phyloP scores from a whole-genome alignment of 2,888 invertebrate species.

The Isotomurus palustris region DNA sequence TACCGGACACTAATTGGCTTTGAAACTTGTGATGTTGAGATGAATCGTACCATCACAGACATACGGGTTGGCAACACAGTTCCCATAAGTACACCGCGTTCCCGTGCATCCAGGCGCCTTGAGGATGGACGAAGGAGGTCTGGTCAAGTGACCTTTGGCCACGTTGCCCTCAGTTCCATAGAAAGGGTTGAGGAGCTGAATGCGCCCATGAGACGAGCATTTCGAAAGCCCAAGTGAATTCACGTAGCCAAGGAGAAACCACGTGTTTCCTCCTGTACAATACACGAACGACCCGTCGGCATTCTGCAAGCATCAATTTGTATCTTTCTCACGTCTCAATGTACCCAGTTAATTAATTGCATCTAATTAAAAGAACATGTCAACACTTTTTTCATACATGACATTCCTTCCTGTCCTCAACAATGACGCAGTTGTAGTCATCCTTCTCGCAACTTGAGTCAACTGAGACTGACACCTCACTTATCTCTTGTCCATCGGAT shows the following conservation, averaged over 20 bases:
- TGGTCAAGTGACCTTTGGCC: slow-evolving; percentile 1
- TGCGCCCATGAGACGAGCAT: background rate
- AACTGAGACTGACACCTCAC: too few species aligned
- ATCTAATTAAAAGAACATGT: too few species aligned
- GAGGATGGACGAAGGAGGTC: slow-evolving; percentile 5
- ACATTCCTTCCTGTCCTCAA: too few species aligned
- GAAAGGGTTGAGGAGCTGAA: slow-evolving; percentile 18
- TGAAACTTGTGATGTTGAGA: background rate
- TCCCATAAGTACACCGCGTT: slow-evolving; percentile 23
- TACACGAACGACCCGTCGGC: slow-evolving; percentile 13
- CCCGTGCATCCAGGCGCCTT: slow-evolving; percentile 13
- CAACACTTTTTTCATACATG: too few species aligned
- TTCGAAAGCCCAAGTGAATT: too few species aligned
- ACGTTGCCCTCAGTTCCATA: slow-evolving; percentile 4
- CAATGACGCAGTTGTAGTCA: too few species aligned
- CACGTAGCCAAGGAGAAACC: slow-evolving; percentile 18
- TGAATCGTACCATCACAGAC: slow-evolving; percentile 16
- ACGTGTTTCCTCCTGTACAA: slow-evolving; percentile 15
- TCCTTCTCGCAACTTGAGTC: too few species aligned
- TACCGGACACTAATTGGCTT: background rate
- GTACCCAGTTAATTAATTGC: too few species aligned
- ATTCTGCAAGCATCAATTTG: too few species aligned
- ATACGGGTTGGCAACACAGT: slow-evolving; percentile 13
- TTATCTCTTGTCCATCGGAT: too few species aligned
- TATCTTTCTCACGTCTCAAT: too few species aligned